Percentiles rank a stretch among this genome's conserved stretches.
Conservation (phyloP, 2,888 invertebrate genomes). For the Lypha dubia region DNA sequence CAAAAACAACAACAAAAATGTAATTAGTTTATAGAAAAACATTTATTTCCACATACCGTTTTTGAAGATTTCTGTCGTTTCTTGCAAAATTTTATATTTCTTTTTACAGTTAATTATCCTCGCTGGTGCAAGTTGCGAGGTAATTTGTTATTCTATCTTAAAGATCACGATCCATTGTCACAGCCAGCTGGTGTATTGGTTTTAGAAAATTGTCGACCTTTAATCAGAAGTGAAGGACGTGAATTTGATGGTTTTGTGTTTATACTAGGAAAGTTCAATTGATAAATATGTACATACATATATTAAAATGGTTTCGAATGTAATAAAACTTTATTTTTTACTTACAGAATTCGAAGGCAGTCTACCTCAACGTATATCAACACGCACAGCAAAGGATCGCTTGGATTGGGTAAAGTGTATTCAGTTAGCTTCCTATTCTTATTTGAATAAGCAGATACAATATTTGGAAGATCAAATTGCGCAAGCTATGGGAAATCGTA, state of each 20-base stretch:
- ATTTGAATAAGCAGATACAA: constrained; percentile 89
- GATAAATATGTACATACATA: neutral
- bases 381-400: constrained; percentile 91
- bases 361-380: constrained; percentile 90
- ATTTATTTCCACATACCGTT: neutral
- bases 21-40: neutral
- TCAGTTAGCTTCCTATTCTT: constrained; percentile 92
- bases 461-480: constrained; percentile 85
- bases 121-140: constrained; percentile 96
- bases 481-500: constrained; percentile 79
- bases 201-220: constrained; percentile 93
- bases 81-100: neutral
- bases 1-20: neutral
- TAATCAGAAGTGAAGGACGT: constrained; percentile 85
- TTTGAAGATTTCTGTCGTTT: neutral
- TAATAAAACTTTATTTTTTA: neutral
- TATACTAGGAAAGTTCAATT: constrained; percentile 88
- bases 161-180: constrained; percentile 93
- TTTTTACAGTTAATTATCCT: constrained; percentile 88
- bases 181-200: constrained; percentile 95
- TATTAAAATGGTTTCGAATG: neutral
- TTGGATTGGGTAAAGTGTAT: constrained; percentile 94
- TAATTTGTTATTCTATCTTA: constrained; percentile 96
- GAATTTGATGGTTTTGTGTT: constrained; percentile 90
- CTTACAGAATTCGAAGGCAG: constrained; percentile 92